Base-by-base conservation (phyloP, 30 jellyfish, hydroid and myxozoan genomes). In the Aurelia sp. region DNA sequence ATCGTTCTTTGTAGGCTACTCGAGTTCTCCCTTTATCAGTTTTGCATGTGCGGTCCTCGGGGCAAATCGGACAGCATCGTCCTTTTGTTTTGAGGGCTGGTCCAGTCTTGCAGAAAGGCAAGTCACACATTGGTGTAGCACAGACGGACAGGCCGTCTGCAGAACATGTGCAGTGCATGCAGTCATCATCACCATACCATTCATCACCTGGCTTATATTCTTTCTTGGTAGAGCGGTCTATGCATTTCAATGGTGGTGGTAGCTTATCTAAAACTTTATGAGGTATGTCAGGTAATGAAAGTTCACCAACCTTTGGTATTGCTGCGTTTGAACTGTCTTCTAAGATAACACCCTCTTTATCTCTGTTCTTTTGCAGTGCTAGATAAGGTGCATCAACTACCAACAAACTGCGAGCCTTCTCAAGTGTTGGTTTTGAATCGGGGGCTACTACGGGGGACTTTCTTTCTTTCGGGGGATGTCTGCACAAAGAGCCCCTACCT, bases 41-140 rank as follows among this genome's bases (percentile, higher is more conserved):
- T 78, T 38, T 78, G 78, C 98, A 92, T 6, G 87, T 51, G 48
- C 48, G 73, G 18, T 76, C 76, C 35, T 82, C 88, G 22, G 97
- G 91, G 59, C 98, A 92, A 31, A 92, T 88, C 4, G 97, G 97
- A 48, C 98, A 92, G 58, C 98, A 92, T 20, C 88, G 76, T 38
- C 98, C 98, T 51, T 72, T 78, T 1, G 72, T 84, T 30, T 81
- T 87, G 50, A 71, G 59, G 13, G 94, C 88, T 20, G 77, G 73
- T 17, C 96, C 98, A 19, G 77, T 82, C 16, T 80, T 66, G 51
- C 98, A 92, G 63, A 70, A 70, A 12, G 98, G 98, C 80, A 76
- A 44, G 18, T 33, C 89, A 63, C 98, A 92, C 97, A 87, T 87
- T 12, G 98, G 95, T 17, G 97, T 62, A n/a, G 95, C 88, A 62